Evolutionary conservation across 2,888 invertebrate species (phyloP).

Genomic region (Hecatera dysodea): DNA sequence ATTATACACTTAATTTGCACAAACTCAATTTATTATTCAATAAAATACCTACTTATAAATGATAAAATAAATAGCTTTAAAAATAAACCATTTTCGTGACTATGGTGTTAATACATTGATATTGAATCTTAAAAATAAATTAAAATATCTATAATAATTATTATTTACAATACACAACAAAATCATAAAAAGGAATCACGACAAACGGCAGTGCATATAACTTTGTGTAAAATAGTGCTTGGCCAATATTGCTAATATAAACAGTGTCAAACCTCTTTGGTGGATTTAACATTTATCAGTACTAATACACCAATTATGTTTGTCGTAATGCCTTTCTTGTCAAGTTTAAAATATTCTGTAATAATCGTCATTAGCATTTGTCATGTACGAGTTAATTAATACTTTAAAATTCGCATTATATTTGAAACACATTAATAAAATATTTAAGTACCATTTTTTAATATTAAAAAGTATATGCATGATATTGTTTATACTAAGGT

Average conservation of each 20-base stretch:
- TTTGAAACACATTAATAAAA: conserved; percentile 66
- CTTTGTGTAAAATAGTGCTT: conserved; percentile 57
- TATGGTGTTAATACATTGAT: conserved; percentile 85
- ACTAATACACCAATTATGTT: conserved; percentile 62
- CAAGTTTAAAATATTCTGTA: conserved; percentile 70
- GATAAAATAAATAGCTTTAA: conserved; percentile 88
- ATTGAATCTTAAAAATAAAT: conserved; percentile 80
- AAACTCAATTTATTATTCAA: conserved; percentile 86
- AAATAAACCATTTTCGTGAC: conserved; percentile 85
- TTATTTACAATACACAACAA: conserved; percentile 78
- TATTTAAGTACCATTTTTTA: conserved; percentile 80
- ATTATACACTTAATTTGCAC: conserved; percentile 86
- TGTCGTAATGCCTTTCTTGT: conserved; percentile 76
- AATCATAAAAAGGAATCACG: conserved; percentile 74
- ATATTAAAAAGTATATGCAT: conserved; percentile 60
- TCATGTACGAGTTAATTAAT: conserved; percentile 78
- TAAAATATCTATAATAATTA: conserved; percentile 75
- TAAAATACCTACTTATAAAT: conserved; percentile 85
- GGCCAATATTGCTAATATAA: conserved; percentile 65
- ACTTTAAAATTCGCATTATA: conserved; percentile 65
- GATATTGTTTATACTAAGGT: conserved; percentile 58
- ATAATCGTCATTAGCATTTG: conserved; percentile 73
- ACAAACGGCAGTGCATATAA: conserved; percentile 67
- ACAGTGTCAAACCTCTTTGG: conserved; percentile 65
- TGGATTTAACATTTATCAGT: conserved; percentile 61